Base-by-base conservation (phyloP, 2,113 vertebrate genomes). In the Pseudopodoces humilis region DNA sequence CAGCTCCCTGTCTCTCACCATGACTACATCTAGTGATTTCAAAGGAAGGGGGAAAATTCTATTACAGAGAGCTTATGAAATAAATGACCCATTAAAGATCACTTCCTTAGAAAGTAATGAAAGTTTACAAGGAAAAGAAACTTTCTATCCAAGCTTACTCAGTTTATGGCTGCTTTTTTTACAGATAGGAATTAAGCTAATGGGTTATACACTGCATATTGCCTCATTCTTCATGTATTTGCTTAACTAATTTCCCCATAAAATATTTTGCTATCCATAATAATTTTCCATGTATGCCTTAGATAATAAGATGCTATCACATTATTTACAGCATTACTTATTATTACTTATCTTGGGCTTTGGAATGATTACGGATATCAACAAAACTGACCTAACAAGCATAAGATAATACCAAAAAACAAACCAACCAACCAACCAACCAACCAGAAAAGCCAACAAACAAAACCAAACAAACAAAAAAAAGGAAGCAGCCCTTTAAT, bases 391-490 rank as follows among this genome's bases (percentile, higher is more conserved):
- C 9, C 5, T 49, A 84, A 15, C 10, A 78, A 59, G 13, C 3
- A 13, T 41, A 67, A 78, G 24, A 43, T 35, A 88, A 65, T 22
- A 21, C 0, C 9, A n/a, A 62, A 31, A 63, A n/a, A 37, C 1
- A 25, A 39, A 39, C 39, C 39, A 50, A 27, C 10, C 9, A 39
- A 39, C 39, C 39, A 11, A 39, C 4, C 15, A 75, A 62, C 5
- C 8, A 46, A 33, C 8, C 5, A 55, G 58, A 41, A 47, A 37
- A 15, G 2, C 0, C 6, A 81, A 43, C 2, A 33, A 59, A 28
- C 3, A 44, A 71, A 78, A 39, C 5, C 3, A 33, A 28, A 1
- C 0, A 1, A 25, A 39, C 8, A 33, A 67, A 35, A 19, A 25
- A 14, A 31, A 30, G 8, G 4, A 58, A 71, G 5, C 7, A 50